Evolutionary conservation across 2,797 vertebrate genomes (phyloP).

Genomic region (Betta splendens): DNA sequence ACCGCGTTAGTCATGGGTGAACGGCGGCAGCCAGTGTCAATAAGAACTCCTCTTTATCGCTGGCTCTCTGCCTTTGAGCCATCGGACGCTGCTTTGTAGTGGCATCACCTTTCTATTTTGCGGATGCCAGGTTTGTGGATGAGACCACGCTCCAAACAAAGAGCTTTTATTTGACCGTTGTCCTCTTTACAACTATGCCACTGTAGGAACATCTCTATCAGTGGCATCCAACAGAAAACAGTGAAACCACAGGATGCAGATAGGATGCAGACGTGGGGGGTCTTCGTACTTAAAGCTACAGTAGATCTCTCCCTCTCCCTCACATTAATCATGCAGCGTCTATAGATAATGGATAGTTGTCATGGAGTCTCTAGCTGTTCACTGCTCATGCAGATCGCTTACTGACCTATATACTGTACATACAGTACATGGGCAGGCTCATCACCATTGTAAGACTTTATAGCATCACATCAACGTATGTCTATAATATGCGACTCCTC

Average conservation of each 20-base stretch:
- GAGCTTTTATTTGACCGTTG: neutral
- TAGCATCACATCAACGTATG: too few relatives aligned
- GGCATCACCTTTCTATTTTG: neutral
- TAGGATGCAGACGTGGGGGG: constrained; percentile 43
- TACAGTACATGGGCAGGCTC: constrained; percentile 1
- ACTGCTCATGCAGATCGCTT: constrained; percentile 59
- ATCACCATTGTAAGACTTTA: too few relatives aligned
- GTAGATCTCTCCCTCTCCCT: constrained; percentile 32
- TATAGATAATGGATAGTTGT: constrained; percentile 72
- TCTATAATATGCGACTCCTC: too few relatives aligned
- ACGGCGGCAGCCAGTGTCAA: constrained; percentile 18
- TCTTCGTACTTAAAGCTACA: constrained; percentile 36
- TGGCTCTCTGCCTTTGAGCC: constrained; percentile 36
- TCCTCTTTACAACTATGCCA: neutral
- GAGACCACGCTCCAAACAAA: neutral
- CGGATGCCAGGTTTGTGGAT: neutral
- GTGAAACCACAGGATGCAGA: constrained; percentile 20
- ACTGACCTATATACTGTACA: constrained; percentile 69
- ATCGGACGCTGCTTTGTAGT: neutral
- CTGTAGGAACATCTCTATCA: too few relatives aligned
- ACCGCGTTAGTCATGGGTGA: constrained; percentile 33
- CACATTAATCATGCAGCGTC: constrained; percentile 69
- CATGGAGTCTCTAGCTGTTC: constrained; percentile 58
- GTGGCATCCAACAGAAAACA: constrained; percentile 31
- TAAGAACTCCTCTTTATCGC: constrained; percentile 14